These are phyloP conservation scores for Synaphobranchus kaupii DNA, from an alignment of 2,797 vertebrate genomes.

Conservation along the genomic window DNA sequence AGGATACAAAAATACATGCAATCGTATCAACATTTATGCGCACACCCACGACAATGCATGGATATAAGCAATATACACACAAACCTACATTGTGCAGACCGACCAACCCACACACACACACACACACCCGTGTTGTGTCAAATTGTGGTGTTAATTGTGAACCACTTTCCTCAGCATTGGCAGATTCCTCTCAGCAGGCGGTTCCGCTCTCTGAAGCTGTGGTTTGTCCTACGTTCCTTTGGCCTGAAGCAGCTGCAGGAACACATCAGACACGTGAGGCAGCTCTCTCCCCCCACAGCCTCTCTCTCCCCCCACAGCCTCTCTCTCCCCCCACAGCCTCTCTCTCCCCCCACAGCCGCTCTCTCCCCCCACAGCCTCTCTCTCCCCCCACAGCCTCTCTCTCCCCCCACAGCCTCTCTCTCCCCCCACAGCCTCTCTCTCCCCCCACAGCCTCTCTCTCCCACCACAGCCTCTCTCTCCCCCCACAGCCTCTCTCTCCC, in stretches of 20 bases:
- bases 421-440: too few species aligned
- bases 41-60: not conserved
- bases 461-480: not conserved
- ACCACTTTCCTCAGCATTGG: slow-evolving; percentile 80
- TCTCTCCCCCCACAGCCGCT: not conserved
- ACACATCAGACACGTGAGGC: slow-evolving; percentile 88
- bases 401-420: not conserved
- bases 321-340: not conserved
- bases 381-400: too few species aligned
- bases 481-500: too few species aligned
- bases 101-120: not conserved
- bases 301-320: too few species aligned
- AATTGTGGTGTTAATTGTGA: not conserved
- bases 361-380: not conserved
- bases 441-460: not conserved
- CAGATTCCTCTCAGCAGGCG: slow-evolving; percentile 94
- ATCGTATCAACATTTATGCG: not conserved
- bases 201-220: slow-evolving; percentile 94
- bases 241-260: slow-evolving; percentile 91
- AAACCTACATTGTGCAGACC: not conserved
- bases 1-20: not conserved
- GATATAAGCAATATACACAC: not conserved
- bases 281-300: not conserved
- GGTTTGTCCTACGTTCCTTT: slow-evolving; percentile 95
- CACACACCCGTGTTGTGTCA: not conserved